Base-by-base conservation (phyloP, 2,797 vertebrate species). In the Muscicapa striata region DNA sequence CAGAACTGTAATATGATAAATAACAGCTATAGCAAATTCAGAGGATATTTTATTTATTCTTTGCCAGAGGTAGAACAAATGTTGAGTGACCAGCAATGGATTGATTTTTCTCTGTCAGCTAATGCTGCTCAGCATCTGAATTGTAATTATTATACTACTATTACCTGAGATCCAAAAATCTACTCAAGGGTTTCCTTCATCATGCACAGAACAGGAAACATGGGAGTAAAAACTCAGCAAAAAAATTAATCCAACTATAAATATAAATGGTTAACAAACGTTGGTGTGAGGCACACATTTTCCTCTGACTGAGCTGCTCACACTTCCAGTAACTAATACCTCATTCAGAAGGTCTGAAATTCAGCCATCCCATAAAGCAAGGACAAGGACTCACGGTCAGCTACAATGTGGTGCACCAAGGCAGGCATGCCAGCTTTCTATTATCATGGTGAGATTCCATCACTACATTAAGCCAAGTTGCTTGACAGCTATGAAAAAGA, bases 401-500 rank as follows among this genome's bases (percentile, higher is more conserved):
- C 77, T 89, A 49, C 89, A 85, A 51, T 34, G 91, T 85, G 89
- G 62, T 70, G n/a, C 73, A 93, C 67, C 75, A 89, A 54, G 62
- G 87, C 64, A 89, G 80, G 77, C 78, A 10, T 75, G 89, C 91
- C 91, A 95, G 79, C 61, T 81, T 88, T 76, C 87, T 89, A n/a
- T 86, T 95, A 78, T 81, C 79, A 34, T 70, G 86, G 86, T 85
- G 92, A 95, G 90, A 94, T 91, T 92, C 87, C 87, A 86, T 54
- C 69, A 69, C 83, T 92, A 8, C 46, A 11, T 90, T 86, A 92
- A 92, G 91, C 94, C 95, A 96, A 94, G 79, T 79, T 92, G 74
- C 43, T 86, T 95, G 95, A 96, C 93, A 94, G 93, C 90, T 86
- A 74, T 92, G 88, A 94, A 96, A 95, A 93, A 95, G 95, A 94